A percentile compares a stretch with the other conserved stretches of the same genome.
These are phyloP conservation scores for Xiphophorus couchianus DNA, from an alignment of 2,113 vertebrate genomes.

Conservation along the genomic window DNA sequence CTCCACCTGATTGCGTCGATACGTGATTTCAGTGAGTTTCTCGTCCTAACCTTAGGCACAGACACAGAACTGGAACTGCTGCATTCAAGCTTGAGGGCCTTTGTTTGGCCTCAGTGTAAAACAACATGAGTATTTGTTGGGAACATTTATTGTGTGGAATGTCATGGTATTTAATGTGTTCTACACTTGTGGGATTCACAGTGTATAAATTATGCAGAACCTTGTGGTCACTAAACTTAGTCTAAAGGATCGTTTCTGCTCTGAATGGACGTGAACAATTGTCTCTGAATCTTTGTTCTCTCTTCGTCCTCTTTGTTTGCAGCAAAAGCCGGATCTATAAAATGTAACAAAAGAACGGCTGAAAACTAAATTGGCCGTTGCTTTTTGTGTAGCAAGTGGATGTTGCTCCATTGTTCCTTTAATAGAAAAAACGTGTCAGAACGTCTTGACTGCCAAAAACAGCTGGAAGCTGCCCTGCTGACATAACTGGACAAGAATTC, in stretches of 20 bases:
- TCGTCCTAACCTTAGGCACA: conserved; percentile 38
- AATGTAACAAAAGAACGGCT: conserved; percentile 10
- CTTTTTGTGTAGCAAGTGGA: conserved; percentile 3
- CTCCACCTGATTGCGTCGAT: conserved; percentile 59
- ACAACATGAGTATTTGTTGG: conserved; percentile 4
- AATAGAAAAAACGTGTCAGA: conserved; percentile 19
- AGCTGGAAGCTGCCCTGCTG: not conserved
- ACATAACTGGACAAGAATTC: not conserved
- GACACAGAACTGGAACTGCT: conserved; percentile 13
- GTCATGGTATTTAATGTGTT: conserved; percentile 5
- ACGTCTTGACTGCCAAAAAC: not conserved
- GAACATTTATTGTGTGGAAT: conserved; percentile 2
- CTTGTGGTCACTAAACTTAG: not conserved
- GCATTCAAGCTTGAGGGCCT: not conserved
- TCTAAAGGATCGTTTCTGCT: conserved; percentile 15
- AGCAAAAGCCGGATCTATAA: conserved; percentile 30
- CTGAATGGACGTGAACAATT: conserved; percentile 28
- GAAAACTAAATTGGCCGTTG: conserved; percentile 18
- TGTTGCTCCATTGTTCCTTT: conserved; percentile 33
- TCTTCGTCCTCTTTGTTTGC: conserved; percentile 45
- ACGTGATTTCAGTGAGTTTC: conserved; percentile 52
- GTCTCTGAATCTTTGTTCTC: conserved; percentile 42
- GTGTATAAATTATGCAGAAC: conserved; percentile 19
- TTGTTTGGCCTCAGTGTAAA: not conserved
- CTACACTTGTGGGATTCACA: conserved; percentile 21